Evolutionary conservation across 1,140 invertebrate genomes (phyloP), one percentile per base, ranked within the genome.

Genomic region (Monomorium pharaonis): DNA sequence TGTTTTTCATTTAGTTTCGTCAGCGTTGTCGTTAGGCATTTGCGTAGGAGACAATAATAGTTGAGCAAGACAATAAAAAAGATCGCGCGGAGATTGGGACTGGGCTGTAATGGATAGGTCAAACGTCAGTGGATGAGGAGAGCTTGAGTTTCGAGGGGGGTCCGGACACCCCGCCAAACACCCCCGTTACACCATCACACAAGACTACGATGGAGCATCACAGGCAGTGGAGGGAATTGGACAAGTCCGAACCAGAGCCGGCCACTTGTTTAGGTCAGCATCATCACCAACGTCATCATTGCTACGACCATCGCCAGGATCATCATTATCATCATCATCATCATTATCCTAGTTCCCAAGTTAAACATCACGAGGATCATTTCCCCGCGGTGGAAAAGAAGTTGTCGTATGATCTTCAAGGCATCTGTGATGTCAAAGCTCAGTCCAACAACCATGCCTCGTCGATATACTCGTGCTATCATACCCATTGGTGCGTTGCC

Each of bases 141-240:
- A 95, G 95, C 89, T 92, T 92, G 92, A 94, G 93, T 90, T 94
- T 95, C 92, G 95, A 96, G 84, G 95, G 95, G 93, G 93, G 96
- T 86, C 94, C 95, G 92, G 95, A 96, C 92, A 96, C 96, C 88
- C 95, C 94, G 91, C 95, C 96, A 89, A 96, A 96, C 85, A 96
- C 96, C 93, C 94, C 94, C 33, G 94, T 95, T 84, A 95, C 93
- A 81, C 94, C 94, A 91, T 94, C 93, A 92, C 92, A 92, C 90
- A 95, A 94, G 93, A 94, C 87, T 87, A 90, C 90, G 84, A 93
- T 85, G 94, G 94, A 94, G 67, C 92, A 93, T 86, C 90, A 91
- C 84, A 89, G 49, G 80, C 90, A 91, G 58, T 88, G 92, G 91
- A 93, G 76, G 89, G 88, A 91, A 65, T 86, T 77, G 90, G 90